These are phyloP conservation scores for Metopolophium dirhodum DNA, from an alignment of 1,140 invertebrate genomes.

Conservation along the genomic window DNA sequence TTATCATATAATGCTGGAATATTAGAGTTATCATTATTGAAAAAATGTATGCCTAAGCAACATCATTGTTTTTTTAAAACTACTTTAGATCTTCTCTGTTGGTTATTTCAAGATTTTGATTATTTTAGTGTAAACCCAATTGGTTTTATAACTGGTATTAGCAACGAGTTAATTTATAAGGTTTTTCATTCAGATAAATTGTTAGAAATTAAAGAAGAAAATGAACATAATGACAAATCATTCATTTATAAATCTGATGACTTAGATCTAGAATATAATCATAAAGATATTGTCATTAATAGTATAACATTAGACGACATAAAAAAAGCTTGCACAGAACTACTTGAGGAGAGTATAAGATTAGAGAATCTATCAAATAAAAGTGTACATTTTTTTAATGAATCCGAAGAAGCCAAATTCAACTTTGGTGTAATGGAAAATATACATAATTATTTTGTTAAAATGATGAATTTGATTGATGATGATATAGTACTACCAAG, in stretches of 20 bases:
- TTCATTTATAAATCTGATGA: not conserved
- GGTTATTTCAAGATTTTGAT: not conserved
- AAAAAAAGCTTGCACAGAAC: not conserved
- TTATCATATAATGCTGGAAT: constrained; percentile 24
- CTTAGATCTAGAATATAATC: not conserved
- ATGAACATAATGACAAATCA: not conserved
- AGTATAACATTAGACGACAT: constrained; percentile 19
- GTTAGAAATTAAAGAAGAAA: not conserved
- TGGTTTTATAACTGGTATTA: not conserved
- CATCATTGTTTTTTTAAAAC: constrained; percentile 20
- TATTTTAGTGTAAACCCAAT: not conserved
- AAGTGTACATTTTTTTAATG: not conserved
- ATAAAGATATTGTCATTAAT: constrained; percentile 12
- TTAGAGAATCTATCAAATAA: not conserved
- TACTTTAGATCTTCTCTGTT: not conserved
- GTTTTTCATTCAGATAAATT: not conserved
- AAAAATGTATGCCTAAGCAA: constrained; percentile 35
- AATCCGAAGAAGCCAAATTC: not conserved
- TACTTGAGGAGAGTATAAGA: not conserved
- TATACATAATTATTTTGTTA: not conserved
- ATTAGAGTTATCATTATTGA: constrained; percentile 28
- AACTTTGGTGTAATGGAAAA: constrained; percentile 20
- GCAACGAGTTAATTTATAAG: not conserved
- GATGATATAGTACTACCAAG: not conserved
- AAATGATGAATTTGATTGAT: constrained; percentile 15